Evolutionary conservation across 2,797 vertebrate genomes (phyloP), one percentile per base, ranked within the genome.

Genomic region (Spheniscus humboldti): DNA sequence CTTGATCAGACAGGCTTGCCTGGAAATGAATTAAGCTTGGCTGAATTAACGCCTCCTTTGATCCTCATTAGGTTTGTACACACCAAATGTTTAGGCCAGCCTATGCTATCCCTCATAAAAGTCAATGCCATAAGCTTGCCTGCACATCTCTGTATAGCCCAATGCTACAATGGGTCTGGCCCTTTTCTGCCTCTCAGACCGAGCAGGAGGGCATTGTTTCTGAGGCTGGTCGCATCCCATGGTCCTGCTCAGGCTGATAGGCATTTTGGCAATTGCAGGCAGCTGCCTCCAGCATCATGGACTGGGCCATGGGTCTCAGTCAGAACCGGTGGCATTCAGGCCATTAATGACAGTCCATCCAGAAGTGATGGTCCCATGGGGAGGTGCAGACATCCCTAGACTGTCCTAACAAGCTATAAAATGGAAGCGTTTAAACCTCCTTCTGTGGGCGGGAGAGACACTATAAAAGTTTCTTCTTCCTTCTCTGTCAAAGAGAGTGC

Each of bases 71-170:
- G 20, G 6, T 57, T 50, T 53, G 39, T 45, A 60, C n/a, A 41
- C 22, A 80, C 15, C 9, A 11, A 41, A 13, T 0, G 0, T 77
- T 91, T 52, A 62, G 41, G 41, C 22, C 15, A 23, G 25, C 20
- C 72, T 16, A 2, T 25, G 10, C 48, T 50, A 16, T 41, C 18
- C 28, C 4, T 35, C 0, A 0, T 22, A 55, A 78, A 68, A 78
- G 4, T 35, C 57, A 55, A 30, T 20, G 19, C 23, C 27, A 18
- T 33, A 39, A 60, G 23, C 11, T 63, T 74, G 13, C 23, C 27
- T 33, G 27, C 35, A 28, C 41, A 41, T 27, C 45, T 66, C 30
- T 2, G 2, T 33, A 15, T 5, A 68, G 43, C 16, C 7, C 86
- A 50, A 62, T 25, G 15, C 11, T 74, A 5, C 25, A 22, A 27